phyloP scores from a whole-genome alignment of 1,140 invertebrate species.

The Phymorhynchus buccinoides region DNA sequence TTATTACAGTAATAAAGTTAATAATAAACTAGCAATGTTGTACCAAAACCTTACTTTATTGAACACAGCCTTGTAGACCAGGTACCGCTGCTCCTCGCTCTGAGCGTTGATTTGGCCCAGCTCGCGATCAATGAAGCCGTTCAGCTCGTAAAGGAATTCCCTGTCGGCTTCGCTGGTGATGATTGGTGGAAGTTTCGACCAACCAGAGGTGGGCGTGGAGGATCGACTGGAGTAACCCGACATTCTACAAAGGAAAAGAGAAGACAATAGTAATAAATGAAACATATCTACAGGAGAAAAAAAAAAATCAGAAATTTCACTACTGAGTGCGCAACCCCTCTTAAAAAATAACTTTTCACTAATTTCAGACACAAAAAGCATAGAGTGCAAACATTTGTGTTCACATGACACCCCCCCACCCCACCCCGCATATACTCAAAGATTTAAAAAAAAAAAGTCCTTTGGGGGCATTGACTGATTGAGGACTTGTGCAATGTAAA shows the following conservation, averaged over 20 bases:
- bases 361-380: background rate
- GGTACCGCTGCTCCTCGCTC: conserved; percentile 69
- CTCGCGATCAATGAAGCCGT: conserved; percentile 66
- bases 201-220: conserved; percentile 53
- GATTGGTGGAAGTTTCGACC: conserved; percentile 67
- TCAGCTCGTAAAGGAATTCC: conserved; percentile 63
- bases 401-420: too few relatives aligned
- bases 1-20: background rate
- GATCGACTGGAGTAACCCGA: conserved; percentile 43
- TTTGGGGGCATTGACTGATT: too few relatives aligned
- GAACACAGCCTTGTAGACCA: conserved; percentile 69
- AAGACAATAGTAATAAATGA: background rate
- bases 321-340: too few relatives aligned
- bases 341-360: background rate
- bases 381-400: background rate
- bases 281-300: background rate
- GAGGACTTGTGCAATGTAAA: too few relatives aligned
- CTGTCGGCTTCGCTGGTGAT: conserved; percentile 66
- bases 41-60: conserved; percentile 60
- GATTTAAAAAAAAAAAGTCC: too few relatives aligned
- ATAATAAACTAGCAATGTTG: background rate
- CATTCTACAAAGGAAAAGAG: conserved; percentile 34
- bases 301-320: background rate
- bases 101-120: conserved; percentile 57
- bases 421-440: too few relatives aligned